Evolutionary conservation across 2,888 invertebrate genomes (phyloP).

Genomic region (Coelinius sp.): DNA sequence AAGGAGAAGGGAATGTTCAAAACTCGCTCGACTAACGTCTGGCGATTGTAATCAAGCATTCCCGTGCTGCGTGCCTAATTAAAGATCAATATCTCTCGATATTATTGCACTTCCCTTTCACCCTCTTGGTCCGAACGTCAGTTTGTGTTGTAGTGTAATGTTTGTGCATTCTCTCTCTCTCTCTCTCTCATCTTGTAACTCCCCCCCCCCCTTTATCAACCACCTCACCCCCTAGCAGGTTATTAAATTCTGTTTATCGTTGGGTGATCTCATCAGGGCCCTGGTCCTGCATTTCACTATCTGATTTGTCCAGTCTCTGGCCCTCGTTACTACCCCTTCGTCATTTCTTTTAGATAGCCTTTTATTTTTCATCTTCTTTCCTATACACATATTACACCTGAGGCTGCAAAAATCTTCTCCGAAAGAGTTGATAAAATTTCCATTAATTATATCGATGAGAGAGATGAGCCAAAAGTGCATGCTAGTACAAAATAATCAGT

Average conservation of each 20-base stretch:
- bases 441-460: too few relatives aligned
- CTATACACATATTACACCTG: too few relatives aligned
- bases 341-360: too few relatives aligned
- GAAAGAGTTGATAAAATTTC: too few relatives aligned
- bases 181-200: constrained; percentile 35
- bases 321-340: constrained; percentile 56
- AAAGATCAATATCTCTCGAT: constrained; percentile 71
- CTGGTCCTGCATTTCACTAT: constrained; percentile 61
- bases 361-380: too few relatives aligned
- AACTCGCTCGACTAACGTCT: constrained; percentile 58
- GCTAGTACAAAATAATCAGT: too few relatives aligned
- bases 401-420: too few relatives aligned
- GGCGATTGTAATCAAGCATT: constrained; percentile 67
- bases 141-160: constrained; percentile 17
- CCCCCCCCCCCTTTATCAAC: constrained; percentile 44
- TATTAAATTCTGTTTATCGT: constrained; percentile 69
- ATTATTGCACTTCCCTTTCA: constrained; percentile 67
- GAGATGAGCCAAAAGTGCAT: too few relatives aligned
- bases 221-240: constrained; percentile 61
- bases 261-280: constrained; percentile 64
- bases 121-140: constrained; percentile 19
- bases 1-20: constrained; percentile 43
- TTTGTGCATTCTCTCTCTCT: constrained; percentile 25
- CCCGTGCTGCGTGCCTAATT: constrained; percentile 71
- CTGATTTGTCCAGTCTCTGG: constrained; percentile 64